Evolutionary conservation across 2,113 vertebrate species (phyloP), one percentile per base, ranked within the genome.

Genomic region (Brachypodius melanocephalos): DNA sequence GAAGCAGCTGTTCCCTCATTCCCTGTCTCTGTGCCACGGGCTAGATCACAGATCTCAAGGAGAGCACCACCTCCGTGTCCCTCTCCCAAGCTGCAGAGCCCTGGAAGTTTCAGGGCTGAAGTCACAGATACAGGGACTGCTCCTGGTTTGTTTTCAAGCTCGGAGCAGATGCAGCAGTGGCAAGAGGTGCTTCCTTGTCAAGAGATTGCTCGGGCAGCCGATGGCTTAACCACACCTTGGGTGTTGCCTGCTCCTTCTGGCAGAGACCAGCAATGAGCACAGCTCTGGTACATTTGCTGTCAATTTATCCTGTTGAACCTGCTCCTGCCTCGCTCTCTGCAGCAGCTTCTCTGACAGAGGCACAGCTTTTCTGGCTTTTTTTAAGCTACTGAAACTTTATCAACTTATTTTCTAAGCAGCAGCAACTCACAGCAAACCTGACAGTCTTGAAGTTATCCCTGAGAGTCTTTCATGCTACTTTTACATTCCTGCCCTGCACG

Each of bases 101-200:
- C 5, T 22, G 38, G 31, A 83, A 29, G 31, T 45, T 59, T 22
- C 6, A 1, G 29, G 55, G 45, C 49, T 48, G 3, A 26, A 36
- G 45, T 55, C 72, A 42, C 19, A 22, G 4, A 21, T 2, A 10
- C 2, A 8, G 24, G 7, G 14, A 3, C 67, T 18, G 34, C 16
- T 52, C 58, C 48, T n/a, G 15, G 52, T 61, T 67, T 38, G 3
- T 51, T 85, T 71, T 19, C 5, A 40, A 43, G 59, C 52, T 43
- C 0, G 0, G 58, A 49, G 58, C 55, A 18, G 61, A 28, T 0
- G 0, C 45, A 54, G 75, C 82, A 12, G 45, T 5, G 34, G 42
- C 45, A 49, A 57, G 26, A 45, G 75, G 78, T 68, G 71, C 67
- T 80, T 63, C 46, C 63, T 32, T 45, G 26, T 48, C 34, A 20